Percentiles rank a stretch among this genome's conserved stretches.
phyloP scores from a whole-genome alignment of 2,113 vertebrate species.

The Sander vitreus region DNA sequence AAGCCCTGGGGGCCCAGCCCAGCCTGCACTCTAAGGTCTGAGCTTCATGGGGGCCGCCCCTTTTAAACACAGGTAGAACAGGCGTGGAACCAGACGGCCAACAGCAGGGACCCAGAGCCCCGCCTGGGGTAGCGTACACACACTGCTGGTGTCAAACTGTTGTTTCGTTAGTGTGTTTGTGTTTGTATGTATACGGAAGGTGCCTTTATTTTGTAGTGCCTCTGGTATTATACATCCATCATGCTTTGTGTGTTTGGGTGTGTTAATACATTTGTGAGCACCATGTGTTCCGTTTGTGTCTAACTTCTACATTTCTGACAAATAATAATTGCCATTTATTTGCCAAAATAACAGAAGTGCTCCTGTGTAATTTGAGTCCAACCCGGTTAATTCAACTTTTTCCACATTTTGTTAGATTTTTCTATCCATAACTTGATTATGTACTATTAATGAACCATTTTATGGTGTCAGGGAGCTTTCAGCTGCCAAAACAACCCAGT shows the following conservation, averaged over 20 bases:
- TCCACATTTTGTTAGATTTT: background rate
- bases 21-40: constrained; percentile 64
- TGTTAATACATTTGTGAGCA: background rate
- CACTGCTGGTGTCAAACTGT: constrained; percentile 77
- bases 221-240: constrained; percentile 5
- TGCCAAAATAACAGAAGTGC: background rate
- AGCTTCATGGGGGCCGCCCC: constrained; percentile 66
- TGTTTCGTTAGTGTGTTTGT: constrained; percentile 49
- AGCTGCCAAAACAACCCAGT: background rate
- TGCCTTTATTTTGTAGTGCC: constrained; percentile 17
- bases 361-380: background rate
- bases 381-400: background rate
- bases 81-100: constrained; percentile 79
- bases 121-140: constrained; percentile 61
- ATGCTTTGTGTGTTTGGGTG: background rate
- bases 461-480: background rate
- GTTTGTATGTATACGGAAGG: constrained; percentile 33
- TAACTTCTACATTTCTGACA: constrained; percentile 2
- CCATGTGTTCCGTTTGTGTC: background rate
- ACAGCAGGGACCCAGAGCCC: constrained; percentile 79
- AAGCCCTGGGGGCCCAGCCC: constrained; percentile 75
- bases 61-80: constrained; percentile 84
- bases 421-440: background rate
- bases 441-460: background rate
- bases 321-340: background rate